Base-by-base conservation (phyloP, 2,797 vertebrate genomes). In the Pangasius sanitwongsei region DNA sequence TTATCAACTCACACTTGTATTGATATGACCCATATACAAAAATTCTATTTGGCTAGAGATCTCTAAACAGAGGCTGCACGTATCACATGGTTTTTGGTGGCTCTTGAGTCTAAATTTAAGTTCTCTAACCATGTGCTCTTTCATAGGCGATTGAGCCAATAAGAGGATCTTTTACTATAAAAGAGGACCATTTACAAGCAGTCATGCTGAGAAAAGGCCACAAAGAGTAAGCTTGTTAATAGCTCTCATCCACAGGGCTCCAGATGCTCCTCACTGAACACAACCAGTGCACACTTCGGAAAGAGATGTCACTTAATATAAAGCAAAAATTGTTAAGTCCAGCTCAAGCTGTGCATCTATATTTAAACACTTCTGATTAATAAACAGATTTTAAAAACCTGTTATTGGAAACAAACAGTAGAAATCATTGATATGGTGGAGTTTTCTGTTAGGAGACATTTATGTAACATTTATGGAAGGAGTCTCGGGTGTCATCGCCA, bases 141-240 rank as follows among this genome's bases (percentile, higher is more conserved):
- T 95, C 94, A 95, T 94, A 94, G 94, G 93, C 94, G 94, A 92
- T 90, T 90, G 90, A 93, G 94, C 93, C 94, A 94, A 93, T 90
- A 95, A 72, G 94, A 91, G 90, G 92, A 94, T 95, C 94, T 95
- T 93, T 96, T 94, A 94, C 94, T 93, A 94, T 94, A 95, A 95
- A 94, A 95, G 93, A 93, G 92, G 93, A 86, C 94, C 95, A 96
- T 96, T 96, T 96, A 95, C 95, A 95, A 95, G 95, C 92, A 95
- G 94, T 93, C 95, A 91, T 94, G 95, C 95, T 95, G 95, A 93
- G 95, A 94, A 92, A 93, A 95, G 95, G 94, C 95, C 92, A 91
- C 92, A 87, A 94, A 93, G 91, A 92, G 94, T 94, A 93, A 92
- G 94, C 94, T 95, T 93, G 94, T 95, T 95, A 96, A 96, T 94